Conservation (phyloP, 2,797 vertebrate genomes). For the Acanthurus tractus region DNA sequence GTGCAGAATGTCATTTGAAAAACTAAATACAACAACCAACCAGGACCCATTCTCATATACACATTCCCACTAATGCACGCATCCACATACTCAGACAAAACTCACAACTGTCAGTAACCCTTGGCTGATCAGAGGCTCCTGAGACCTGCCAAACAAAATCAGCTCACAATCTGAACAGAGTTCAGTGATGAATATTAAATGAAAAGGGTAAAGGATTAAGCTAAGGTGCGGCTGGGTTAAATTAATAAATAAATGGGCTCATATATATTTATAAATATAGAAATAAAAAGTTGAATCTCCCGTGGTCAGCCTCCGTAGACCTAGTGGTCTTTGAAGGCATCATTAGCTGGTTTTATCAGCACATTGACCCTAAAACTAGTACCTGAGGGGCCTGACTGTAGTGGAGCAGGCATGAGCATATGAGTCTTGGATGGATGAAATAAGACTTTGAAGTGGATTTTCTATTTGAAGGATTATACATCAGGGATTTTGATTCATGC, state of each 20-base stretch:
- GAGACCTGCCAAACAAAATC: constrained; percentile 70
- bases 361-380: constrained; percentile 85
- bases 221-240: constrained; percentile 70
- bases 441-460: constrained; percentile 89
- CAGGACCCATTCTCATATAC: constrained; percentile 7
- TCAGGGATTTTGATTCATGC: constrained; percentile 85
- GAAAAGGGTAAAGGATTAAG: constrained; percentile 74
- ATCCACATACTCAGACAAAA: constrained; percentile 29
- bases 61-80: constrained; percentile 23
- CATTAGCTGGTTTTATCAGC: constrained; percentile 87
- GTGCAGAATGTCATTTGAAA: constrained; percentile 17
- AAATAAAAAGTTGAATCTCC: constrained; percentile 80
- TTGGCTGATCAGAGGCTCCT: constrained; percentile 49
- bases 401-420: constrained; percentile 74
- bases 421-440: constrained; percentile 85
- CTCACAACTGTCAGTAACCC: constrained; percentile 48
- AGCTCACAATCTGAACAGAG: constrained; percentile 57
- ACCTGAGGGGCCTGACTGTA: constrained; percentile 85
- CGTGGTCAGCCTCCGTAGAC: constrained; percentile 84
- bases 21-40: constrained; percentile 34
- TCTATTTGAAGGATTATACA: constrained; percentile 88
- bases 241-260: constrained; percentile 82
- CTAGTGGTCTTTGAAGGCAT: constrained; percentile 88
- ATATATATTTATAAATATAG: constrained; percentile 81
- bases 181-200: constrained; percentile 75